Base-by-base conservation (phyloP, 2,797 vertebrate species). In the Poeciliopsis paucimaculata region DNA sequence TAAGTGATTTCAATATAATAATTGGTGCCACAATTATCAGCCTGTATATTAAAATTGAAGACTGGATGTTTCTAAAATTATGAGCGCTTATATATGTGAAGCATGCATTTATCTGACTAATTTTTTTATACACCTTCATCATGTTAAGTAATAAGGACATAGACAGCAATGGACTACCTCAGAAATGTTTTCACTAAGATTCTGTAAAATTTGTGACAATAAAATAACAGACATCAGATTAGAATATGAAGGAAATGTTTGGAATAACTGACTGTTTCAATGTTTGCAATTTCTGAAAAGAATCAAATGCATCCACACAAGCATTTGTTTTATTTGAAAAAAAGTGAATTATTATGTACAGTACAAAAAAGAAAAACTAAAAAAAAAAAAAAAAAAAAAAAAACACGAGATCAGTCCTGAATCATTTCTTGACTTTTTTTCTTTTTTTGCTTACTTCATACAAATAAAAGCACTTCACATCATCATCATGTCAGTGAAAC, bases 271-370 rank as follows among this genome's bases (percentile, higher is more conserved):
- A 43, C 23, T 71, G 1, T 71, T 46, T 28, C 6, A 0, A 10
- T 46, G 4, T 28, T 71, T 71, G 6, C 15, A 13, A 4, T 2
- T 36, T 60, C 18, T 16, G 15, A 77, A 75, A 82, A 28, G 43
- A 92, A 49, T 46, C 45, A 82, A 83, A 91, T 70, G 62, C 53
- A 68, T 80, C 60, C 80, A 92, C 90, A 91, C 94, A 88, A 94
- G 94, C 93, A 93, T 91, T 91, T 82, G 77, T 93, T 95, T 95
- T 95, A 93, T 94, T 96, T 90, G 87, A 92, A 95, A 92, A 95
- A 92, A 94, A 92, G 93, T 91, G 93, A 93, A 92, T 85, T 79
- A 57, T 51, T 95, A 92, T 96, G 39, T 96, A 96, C 94, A 96
- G 82, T 94, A 94, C 88, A 90, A 94, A 95, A 89, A 91, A 95